These are phyloP conservation scores for Bradysia coprophila DNA, from an alignment of 1,140 invertebrate genomes.

Conservation along the genomic window DNA sequence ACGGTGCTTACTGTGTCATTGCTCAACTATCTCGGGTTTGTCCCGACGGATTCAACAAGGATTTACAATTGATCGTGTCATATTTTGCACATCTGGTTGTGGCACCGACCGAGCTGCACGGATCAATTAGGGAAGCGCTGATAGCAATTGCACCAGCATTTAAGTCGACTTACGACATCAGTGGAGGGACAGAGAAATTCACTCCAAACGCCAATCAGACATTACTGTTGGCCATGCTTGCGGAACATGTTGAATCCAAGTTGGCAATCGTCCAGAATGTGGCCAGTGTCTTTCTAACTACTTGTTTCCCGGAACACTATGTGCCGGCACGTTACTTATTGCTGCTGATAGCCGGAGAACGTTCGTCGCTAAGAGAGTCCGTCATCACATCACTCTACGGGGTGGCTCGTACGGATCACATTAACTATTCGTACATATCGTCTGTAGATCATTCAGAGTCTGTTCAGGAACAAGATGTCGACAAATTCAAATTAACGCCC, in stretches of 20 bases:
- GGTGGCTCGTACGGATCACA: conserved; percentile 21
- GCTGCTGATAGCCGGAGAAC: conserved; percentile 67
- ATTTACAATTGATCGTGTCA: conserved; percentile 16
- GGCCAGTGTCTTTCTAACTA: conserved; percentile 61
- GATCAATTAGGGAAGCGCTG: conserved; percentile 48
- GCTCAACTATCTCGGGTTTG: conserved; percentile 38
- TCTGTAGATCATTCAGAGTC: conserved; percentile 16
- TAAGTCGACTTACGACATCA: conserved; percentile 25
- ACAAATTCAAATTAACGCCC: conserved; percentile 16
- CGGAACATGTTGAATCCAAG: conserved; percentile 38
- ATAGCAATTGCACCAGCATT: conserved; percentile 51
- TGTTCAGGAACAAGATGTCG: conserved; percentile 6
- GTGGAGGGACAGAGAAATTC: conserved; percentile 10
- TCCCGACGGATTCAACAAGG: conserved; percentile 45
- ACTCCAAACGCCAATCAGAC: conserved; percentile 29
- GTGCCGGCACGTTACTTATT: conserved; percentile 66
- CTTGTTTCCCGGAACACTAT: conserved; percentile 63
- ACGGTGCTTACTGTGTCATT: conserved; percentile 17
- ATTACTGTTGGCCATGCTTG: conserved; percentile 27
- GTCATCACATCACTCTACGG: conserved; percentile 20
- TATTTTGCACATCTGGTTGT: conserved; percentile 32
- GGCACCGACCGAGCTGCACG: conserved; percentile 33
- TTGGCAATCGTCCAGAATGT: conserved; percentile 59
- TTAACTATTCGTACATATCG: conserved; percentile 17
- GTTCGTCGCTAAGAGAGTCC: conserved; percentile 18